Evolutionary conservation across 2,797 vertebrate species (phyloP).

Genomic region (Diceros bicornis): DNA sequence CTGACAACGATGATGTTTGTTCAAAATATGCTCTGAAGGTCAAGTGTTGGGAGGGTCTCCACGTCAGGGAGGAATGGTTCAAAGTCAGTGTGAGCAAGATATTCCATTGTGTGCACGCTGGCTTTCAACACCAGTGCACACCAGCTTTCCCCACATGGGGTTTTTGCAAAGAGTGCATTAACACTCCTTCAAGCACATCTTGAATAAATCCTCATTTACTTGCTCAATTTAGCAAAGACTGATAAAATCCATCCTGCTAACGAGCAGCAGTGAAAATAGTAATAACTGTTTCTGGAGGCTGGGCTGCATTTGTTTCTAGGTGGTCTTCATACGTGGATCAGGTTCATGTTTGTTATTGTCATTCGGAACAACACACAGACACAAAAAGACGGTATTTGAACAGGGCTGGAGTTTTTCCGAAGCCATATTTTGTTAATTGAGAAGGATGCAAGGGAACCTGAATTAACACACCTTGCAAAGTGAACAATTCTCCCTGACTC

Average conservation of each 20-base stretch:
- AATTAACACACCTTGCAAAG: fast-evolving
- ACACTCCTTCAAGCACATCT: background rate
- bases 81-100: background rate
- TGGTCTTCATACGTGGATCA: background rate
- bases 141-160: background rate
- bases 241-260: slow-evolving; percentile 53
- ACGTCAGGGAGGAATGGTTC: background rate
- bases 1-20: background rate
- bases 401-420: fast-evolving
- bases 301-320: background rate
- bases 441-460: fast-evolving
- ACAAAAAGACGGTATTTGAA: fast-evolving
- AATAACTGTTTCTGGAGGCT: slow-evolving; percentile 31
- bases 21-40: background rate
- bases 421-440: fast-evolving
- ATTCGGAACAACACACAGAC: fast-evolving
- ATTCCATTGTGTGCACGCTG: background rate
- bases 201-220: slow-evolving; percentile 55
- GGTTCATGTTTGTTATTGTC: fast-evolving
- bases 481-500: fast-evolving
- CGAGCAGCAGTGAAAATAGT: slow-evolving; percentile 38
- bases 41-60: background rate
- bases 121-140: background rate
- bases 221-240: slow-evolving; percentile 60
- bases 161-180: background rate